Conservation (phyloP, 92 coral and sea anemone genomes). For the Epizoanthus scotinus region DNA sequence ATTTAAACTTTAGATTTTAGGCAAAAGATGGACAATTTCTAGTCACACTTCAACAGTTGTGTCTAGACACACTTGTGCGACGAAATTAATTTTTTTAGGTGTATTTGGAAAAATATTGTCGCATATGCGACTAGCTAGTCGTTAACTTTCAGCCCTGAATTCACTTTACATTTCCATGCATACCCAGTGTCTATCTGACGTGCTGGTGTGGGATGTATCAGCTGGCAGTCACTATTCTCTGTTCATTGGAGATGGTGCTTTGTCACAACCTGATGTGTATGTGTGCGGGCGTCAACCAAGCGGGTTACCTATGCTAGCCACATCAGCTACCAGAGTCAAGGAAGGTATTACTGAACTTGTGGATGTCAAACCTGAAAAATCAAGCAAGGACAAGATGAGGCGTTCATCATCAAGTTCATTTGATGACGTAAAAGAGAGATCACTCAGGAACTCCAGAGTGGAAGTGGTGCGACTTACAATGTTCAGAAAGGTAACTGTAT, state of each 20-base stretch:
- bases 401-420: slow-evolving; percentile 69
- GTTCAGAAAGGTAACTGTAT: slow-evolving; percentile 70
- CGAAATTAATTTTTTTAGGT: too few relatives aligned
- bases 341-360: slow-evolving; percentile 55
- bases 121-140: too few relatives aligned
- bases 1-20: too few relatives aligned
- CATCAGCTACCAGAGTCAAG: slow-evolving; percentile 71
- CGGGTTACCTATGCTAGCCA: slow-evolving; percentile 83
- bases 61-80: too few relatives aligned
- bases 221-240: slow-evolving; percentile 99
- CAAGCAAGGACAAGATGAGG: slow-evolving; percentile 27
- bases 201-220: slow-evolving; percentile 95
- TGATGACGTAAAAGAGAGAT: slow-evolving; percentile 87
- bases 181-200: slow-evolving; percentile 90
- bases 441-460: slow-evolving; percentile 68
- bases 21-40: too few relatives aligned
- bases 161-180: not conserved
- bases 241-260: slow-evolving; percentile 90
- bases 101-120: too few relatives aligned
- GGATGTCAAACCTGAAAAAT: slow-evolving; percentile 46
- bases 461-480: slow-evolving; percentile 85
- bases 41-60: too few relatives aligned
- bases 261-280: slow-evolving; percentile 88
- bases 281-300: slow-evolving; percentile 98
- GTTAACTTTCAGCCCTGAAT: too few relatives aligned